Percentiles rank a stretch among this genome's conserved stretches.
These are phyloP conservation scores for Formicarius rufipectus DNA, from an alignment of 2,113 vertebrate species.

Conservation along the genomic window DNA sequence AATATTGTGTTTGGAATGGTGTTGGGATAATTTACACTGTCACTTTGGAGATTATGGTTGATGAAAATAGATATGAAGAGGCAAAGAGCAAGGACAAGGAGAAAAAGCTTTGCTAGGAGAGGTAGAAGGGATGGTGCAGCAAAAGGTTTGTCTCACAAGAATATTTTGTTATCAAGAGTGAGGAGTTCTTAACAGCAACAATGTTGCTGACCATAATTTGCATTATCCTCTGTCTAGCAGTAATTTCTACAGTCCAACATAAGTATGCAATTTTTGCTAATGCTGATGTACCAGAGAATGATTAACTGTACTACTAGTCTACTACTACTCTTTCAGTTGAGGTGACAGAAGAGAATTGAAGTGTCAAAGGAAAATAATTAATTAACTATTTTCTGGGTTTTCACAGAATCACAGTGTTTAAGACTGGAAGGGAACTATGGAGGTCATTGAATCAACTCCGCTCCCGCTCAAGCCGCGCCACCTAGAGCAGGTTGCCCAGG, in stretches of 20 bases:
- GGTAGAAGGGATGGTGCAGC: background rate
- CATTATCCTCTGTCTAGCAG: background rate
- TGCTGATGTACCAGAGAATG: background rate
- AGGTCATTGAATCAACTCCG: background rate
- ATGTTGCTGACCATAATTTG: background rate
- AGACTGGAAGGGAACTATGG: background rate
- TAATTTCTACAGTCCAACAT: background rate
- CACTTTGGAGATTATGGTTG: background rate
- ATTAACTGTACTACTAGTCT: background rate
- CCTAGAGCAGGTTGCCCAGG: rapidly evolving
- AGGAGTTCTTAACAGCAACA: background rate
- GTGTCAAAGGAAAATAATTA: background rate
- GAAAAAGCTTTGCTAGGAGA: background rate
- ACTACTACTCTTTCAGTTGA: background rate
- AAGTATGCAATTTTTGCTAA: background rate
- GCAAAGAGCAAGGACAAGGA: background rate
- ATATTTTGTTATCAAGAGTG: background rate
- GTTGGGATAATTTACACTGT: background rate
- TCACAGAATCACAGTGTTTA: background rate
- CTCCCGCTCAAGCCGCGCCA: background rate
- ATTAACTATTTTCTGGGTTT: background rate
- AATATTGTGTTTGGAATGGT: background rate
- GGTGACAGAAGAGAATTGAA: background rate
- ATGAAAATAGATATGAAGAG: background rate
- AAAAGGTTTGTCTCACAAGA: background rate